phyloP scores from a whole-genome alignment of 2,797 vertebrate genomes.

The Hipposideros larvatus region DNA sequence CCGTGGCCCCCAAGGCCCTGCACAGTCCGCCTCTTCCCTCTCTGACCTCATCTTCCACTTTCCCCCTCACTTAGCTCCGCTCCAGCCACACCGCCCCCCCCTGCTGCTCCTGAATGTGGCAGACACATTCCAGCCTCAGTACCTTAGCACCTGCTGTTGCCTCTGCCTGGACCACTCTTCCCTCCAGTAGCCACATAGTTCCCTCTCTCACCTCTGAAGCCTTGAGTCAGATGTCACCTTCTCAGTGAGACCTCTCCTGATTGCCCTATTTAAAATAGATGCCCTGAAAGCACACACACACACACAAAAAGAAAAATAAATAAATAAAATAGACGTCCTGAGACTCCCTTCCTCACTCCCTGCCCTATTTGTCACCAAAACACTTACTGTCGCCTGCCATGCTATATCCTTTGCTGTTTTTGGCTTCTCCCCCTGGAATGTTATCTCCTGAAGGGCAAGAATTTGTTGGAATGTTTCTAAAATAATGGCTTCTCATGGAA shows the following conservation, averaged over 20 bases:
- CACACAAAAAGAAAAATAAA: background rate
- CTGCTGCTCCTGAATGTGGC: background rate
- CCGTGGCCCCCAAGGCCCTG: background rate
- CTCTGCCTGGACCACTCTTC: background rate
- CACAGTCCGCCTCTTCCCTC: background rate
- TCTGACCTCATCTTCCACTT: background rate
- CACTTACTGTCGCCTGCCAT: background rate
- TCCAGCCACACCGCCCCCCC: background rate
- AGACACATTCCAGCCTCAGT: background rate
- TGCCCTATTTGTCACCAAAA: background rate
- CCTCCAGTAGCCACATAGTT: fast-evolving
- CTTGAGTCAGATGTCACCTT: background rate
- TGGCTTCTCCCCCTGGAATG: background rate
- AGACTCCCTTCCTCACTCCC: background rate
- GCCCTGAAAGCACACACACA: no score
- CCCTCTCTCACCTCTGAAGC: background rate
- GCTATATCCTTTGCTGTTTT: background rate
- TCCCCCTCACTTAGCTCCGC: fast-evolving
- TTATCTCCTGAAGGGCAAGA: constrained; percentile 21
- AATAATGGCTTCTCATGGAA: constrained; percentile 59
- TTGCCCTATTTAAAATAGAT: background rate
- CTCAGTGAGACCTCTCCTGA: background rate
- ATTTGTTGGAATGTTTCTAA: constrained; percentile 32
- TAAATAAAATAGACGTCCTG: background rate
- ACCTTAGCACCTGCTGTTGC: fast-evolving